A percentile compares a stretch with the other conserved stretches of the same genome.
Conservation (phyloP, 2,113 vertebrate species). For the Spermophilus dauricus region DNA sequence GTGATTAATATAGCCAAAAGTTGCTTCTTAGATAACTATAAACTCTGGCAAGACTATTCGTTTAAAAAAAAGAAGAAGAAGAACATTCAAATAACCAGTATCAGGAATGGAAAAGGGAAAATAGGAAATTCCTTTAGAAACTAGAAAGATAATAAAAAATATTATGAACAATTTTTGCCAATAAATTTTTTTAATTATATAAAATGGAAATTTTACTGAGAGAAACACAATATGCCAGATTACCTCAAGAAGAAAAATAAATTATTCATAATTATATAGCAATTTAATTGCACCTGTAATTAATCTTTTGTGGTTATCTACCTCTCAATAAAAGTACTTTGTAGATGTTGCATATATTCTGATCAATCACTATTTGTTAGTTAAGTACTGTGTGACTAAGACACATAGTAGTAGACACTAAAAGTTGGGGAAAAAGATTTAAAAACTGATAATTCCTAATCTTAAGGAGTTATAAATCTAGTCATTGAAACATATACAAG, state of each 20-base stretch:
- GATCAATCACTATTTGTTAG: neutral
- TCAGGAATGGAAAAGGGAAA: neutral
- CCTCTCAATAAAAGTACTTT: slow-evolving; percentile 35
- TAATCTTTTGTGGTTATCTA: slow-evolving; percentile 28
- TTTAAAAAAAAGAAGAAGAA: neutral
- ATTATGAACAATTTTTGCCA: neutral
- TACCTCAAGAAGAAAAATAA: slow-evolving; percentile 31
- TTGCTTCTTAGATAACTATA: slow-evolving; percentile 31
- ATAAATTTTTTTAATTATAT: neutral
- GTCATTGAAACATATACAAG: neutral
- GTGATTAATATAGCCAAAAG: neutral
- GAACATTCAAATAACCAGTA: neutral
- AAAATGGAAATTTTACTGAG: neutral
- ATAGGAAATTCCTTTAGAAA: neutral
- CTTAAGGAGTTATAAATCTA: slow-evolving; percentile 10
- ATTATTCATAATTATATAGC: neutral
- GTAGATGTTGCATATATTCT: neutral
- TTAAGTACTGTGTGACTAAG: neutral
- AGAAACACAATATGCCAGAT: neutral
- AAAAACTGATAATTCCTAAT: neutral
- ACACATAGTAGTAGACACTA: neutral
- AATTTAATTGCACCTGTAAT: neutral
- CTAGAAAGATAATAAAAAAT: neutral
- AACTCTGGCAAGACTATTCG: slow-evolving; percentile 11
- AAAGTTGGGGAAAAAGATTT: neutral